phyloP scores from a whole-genome alignment of 2,113 vertebrate species.

The Tichodroma muraria region DNA sequence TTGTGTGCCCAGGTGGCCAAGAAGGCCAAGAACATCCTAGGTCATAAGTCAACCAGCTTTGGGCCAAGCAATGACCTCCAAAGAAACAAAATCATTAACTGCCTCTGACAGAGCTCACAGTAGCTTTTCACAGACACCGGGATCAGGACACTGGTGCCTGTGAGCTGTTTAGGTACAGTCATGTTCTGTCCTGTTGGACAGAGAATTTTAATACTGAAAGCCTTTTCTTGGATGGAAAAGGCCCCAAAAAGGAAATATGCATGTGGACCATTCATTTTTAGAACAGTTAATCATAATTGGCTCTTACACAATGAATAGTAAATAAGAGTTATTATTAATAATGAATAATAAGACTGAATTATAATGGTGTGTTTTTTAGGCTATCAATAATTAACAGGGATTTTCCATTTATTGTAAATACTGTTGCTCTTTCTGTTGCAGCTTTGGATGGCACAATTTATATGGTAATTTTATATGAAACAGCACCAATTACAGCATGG shows the following conservation, averaged over 20 bases:
- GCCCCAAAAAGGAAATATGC: neutral
- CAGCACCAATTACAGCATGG: constrained; percentile 36
- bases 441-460: constrained; percentile 51
- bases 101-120: neutral
- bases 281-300: constrained; percentile 26
- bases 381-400: constrained; percentile 62
- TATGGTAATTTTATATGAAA: constrained; percentile 62
- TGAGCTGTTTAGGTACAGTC: neutral
- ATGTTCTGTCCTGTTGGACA: neutral
- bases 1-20: neutral
- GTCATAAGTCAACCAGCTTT: neutral
- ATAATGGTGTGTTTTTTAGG: constrained; percentile 45
- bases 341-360: constrained; percentile 37
- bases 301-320: constrained; percentile 14
- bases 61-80: neutral
- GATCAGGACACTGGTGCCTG: neutral
- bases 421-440: constrained; percentile 35
- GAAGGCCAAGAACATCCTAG: neutral
- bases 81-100: neutral
- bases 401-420: constrained; percentile 53
- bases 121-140: neutral
- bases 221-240: neutral
- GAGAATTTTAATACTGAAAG: neutral
- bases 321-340: constrained; percentile 44
- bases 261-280: neutral